These are phyloP conservation scores for Gymnocypris eckloni DNA, from an alignment of 2,797 vertebrate genomes.

Conservation along the genomic window DNA sequence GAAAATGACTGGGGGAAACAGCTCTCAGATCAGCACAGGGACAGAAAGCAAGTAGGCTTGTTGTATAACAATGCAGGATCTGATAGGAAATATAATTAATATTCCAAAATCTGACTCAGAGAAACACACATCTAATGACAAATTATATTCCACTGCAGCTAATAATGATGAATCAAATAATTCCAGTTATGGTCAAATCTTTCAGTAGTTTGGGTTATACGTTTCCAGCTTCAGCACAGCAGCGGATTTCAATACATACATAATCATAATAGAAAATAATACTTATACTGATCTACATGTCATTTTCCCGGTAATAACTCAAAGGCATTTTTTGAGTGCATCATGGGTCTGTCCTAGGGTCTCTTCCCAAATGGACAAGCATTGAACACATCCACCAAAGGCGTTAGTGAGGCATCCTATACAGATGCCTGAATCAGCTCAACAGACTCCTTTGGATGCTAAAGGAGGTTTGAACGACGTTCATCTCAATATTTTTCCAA, in stretches of 20 bases:
- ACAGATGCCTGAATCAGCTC: not conserved
- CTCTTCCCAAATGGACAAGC: not conserved
- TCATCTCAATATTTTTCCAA: not conserved
- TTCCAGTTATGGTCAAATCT: not conserved
- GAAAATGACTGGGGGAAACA: not conserved
- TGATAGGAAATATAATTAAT: conserved; percentile 32
- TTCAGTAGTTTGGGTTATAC: not conserved
- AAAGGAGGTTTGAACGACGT: not conserved
- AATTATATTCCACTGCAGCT: not conserved
- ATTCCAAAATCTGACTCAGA: conserved; percentile 34
- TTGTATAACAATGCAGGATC: conserved; percentile 4
- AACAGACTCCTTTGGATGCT: not conserved
- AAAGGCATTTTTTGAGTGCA: not conserved
- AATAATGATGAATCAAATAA: not conserved
- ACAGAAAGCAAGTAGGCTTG: not conserved
- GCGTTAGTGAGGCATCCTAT: not conserved
- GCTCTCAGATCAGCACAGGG: not conserved
- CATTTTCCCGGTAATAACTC: not conserved
- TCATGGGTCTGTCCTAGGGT: not conserved
- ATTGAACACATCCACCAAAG: not conserved
- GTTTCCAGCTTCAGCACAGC: not conserved
- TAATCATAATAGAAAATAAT: not conserved
- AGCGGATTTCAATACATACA: not conserved
- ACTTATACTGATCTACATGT: not conserved
- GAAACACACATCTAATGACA: not conserved